Evolutionary conservation across 2,113 vertebrate species (phyloP).

Genomic region (Stomatorhinus ivindoensis): DNA sequence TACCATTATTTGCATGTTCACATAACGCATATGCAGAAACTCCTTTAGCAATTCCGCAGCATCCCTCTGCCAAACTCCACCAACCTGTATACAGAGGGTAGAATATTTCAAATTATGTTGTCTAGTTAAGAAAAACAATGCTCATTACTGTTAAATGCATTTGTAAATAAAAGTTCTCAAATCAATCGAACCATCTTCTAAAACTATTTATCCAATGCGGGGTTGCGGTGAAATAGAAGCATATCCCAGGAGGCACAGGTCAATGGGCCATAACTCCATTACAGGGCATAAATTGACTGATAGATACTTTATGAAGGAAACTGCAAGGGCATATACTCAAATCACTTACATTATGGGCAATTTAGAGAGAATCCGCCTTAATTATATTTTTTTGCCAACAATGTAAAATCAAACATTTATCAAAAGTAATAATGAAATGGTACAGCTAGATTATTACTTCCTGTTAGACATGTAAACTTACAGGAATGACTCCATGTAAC

Average conservation of each 20-base stretch:
- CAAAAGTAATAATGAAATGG: background rate
- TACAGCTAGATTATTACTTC: background rate
- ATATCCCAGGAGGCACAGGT: background rate
- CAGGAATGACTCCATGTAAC: conserved; percentile 67
- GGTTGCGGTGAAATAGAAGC: background rate
- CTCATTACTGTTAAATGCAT: background rate
- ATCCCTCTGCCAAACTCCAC: conserved; percentile 72
- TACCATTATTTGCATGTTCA: conserved; percentile 75
- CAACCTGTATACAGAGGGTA: conserved; percentile 57
- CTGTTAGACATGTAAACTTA: conserved; percentile 43
- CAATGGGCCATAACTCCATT: background rate
- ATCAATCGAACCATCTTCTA: background rate
- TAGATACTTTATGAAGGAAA: background rate
- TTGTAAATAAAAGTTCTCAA: background rate
- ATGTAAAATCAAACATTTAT: background rate
- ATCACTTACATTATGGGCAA: background rate
- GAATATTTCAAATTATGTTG: background rate
- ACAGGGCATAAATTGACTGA: background rate
- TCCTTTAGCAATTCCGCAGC: conserved; percentile 73
- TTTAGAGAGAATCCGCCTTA: background rate
- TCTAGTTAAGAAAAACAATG: background rate
- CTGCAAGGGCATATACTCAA: background rate
- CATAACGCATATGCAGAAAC: conserved; percentile 66
- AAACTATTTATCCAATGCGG: background rate
- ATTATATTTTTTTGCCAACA: background rate